Conservation (phyloP, 2,113 vertebrate species). For the Xiphophorus hellerii region DNA sequence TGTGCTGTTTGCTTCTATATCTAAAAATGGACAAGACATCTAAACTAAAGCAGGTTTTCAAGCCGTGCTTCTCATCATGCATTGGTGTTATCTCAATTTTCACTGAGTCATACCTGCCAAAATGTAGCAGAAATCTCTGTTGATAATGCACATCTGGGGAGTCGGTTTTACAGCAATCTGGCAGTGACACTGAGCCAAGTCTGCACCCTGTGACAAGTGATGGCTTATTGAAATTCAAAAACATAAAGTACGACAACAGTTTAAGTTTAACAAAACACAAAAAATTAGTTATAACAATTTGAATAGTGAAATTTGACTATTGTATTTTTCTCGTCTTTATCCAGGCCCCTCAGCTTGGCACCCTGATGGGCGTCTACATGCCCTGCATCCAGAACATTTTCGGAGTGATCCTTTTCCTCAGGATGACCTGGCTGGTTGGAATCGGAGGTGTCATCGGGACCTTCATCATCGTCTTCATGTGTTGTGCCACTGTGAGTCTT, state of each 20-base stretch:
- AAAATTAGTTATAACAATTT: not conserved
- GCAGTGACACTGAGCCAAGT: not conserved
- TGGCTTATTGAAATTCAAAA: not conserved
- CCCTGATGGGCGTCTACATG: slow-evolving; percentile 97
- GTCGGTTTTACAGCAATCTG: slow-evolving; percentile 2
- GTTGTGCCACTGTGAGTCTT: slow-evolving; percentile 93
- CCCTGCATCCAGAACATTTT: slow-evolving; percentile 99
- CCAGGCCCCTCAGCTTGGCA: slow-evolving; percentile 94
- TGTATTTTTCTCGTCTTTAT: not conserved
- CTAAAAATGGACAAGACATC: not conserved
- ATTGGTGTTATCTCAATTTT: slow-evolving; percentile 27
- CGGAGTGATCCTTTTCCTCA: slow-evolving; percentile 96
- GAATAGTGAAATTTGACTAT: not conserved
- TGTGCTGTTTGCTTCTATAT: not conserved
- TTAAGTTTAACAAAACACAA: not conserved
- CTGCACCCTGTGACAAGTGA: slow-evolving; percentile 4
- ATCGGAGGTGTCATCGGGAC: slow-evolving; percentile 94
- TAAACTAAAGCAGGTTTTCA: slow-evolving; percentile 12
- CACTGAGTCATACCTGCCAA: slow-evolving; percentile 24
- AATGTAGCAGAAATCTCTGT: slow-evolving; percentile 31
- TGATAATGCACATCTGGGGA: slow-evolving; percentile 34
- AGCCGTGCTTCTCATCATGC: slow-evolving; percentile 34
- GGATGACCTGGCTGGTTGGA: slow-evolving; percentile 98
- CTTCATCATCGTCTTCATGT: slow-evolving; percentile 95
- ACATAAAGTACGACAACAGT: not conserved